Conservation (phyloP, 2,797 vertebrate genomes). For the Cottoperca gobio region DNA sequence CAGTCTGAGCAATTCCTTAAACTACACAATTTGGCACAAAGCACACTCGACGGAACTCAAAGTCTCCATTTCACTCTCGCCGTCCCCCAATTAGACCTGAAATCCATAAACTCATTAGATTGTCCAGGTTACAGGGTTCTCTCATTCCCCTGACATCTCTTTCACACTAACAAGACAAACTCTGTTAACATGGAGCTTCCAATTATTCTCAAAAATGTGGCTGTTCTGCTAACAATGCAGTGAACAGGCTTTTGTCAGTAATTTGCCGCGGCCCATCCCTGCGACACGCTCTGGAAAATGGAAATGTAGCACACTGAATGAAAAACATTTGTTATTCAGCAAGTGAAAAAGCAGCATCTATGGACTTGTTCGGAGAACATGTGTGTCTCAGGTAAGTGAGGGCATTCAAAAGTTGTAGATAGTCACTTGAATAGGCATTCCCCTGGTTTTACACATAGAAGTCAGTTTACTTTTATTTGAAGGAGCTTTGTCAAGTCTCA, state of each 20-base stretch:
- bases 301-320: conserved; percentile 1
- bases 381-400: neutral
- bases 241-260: conserved; percentile 48
- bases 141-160: conserved; percentile 55
- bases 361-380: neutral
- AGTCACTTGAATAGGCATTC: neutral
- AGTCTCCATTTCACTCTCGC: conserved; percentile 43
- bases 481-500: too few species aligned
- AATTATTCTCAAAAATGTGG: conserved; percentile 70
- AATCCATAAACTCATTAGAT: conserved; percentile 80
- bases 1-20: conserved; percentile 33
- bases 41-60: conserved; percentile 28
- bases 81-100: conserved; percentile 73
- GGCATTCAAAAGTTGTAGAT: neutral
- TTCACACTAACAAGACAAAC: conserved; percentile 76
- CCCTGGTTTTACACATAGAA: neutral
- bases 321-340: conserved; percentile 6
- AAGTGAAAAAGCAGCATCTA: neutral
- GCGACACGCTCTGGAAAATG: conserved; percentile 22
- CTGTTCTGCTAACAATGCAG: conserved; percentile 32
- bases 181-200: conserved; percentile 69
- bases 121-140: conserved; percentile 60
- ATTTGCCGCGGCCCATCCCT: conserved; percentile 37
- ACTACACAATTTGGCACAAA: conserved; percentile 31
- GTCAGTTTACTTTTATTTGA: too few species aligned